Evolutionary conservation across 2,888 invertebrate genomes (phyloP), one percentile per base, ranked within the genome.

Genomic region (Apamea crenata): DNA sequence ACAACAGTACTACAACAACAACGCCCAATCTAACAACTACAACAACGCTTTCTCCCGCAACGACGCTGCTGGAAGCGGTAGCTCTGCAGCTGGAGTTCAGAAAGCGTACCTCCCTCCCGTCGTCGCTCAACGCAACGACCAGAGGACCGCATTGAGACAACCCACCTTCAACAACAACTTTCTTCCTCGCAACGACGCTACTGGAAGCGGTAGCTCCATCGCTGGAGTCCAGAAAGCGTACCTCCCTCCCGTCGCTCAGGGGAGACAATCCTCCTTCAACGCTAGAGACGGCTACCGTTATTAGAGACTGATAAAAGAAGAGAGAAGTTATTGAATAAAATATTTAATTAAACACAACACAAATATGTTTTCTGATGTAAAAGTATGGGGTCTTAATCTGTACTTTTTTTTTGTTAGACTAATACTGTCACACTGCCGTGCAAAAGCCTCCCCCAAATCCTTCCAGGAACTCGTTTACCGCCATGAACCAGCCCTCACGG

Each of bases 21-120:
- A 36, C 36, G 80, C 80, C 36, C 84, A 88, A 70, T 66, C 77
- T 71, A 86, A 36, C 71, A 86, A 80, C 78, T 80, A 78, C 87
- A 85, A 88, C 81, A 61, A 72, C 79, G 77, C 78, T 87, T 25
- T 59, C 4, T 0, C 50, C 50, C 36, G 63, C 36, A 75, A 81
- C 36, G 77, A 77, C 0, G 84, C 78, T 25, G 18, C 65, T 74
- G 47, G n/a, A 32, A 83, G 78, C 44, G 65, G 71, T 0, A 76
- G 72, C 61, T 36, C 76, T 4, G 16, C 68, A 12, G 59, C 78
- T 70, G 78, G 50, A 2, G 85, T 87, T 6, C 90, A 91, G 76
- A 94, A 93, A 63, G 91, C 93, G 0, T 95, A 95, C 84, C 85
- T 95, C 0, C 94, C 95, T 6, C 95, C 95, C 36, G 36, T 36